Evolutionary conservation across 2,113 vertebrate genomes (phyloP).

Genomic region (Myotis lucifugus): DNA sequence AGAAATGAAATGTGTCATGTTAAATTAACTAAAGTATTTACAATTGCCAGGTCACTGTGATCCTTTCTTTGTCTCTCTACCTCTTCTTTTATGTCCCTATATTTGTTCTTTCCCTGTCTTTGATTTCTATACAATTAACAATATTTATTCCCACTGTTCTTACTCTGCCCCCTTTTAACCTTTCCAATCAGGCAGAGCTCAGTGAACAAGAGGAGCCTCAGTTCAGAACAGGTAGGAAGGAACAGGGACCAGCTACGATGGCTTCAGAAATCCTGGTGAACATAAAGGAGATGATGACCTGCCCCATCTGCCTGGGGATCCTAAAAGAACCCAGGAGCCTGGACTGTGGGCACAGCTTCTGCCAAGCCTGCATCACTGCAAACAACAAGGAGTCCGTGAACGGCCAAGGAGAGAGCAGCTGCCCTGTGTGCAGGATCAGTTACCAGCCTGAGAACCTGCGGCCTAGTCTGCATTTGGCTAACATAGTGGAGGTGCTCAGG

Average conservation of each 20-base stretch:
- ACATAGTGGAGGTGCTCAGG: constrained; percentile 84
- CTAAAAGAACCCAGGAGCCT: constrained; percentile 76
- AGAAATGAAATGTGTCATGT: background rate
- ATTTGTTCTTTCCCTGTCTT: too few species aligned
- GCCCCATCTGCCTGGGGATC: constrained; percentile 85
- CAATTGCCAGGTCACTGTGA: background rate
- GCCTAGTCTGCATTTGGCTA: constrained; percentile 84
- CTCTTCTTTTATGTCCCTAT: background rate
- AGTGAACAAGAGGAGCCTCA: background rate
- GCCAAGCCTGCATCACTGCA: constrained; percentile 1
- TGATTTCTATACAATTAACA: background rate
- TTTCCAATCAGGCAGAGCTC: background rate
- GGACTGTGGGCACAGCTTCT: constrained; percentile 74
- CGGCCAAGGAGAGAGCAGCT: background rate
- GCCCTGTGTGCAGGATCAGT: background rate
- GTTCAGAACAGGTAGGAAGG: background rate
- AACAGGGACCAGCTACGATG: background rate
- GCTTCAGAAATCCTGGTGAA: background rate
- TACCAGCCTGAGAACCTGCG: constrained; percentile 55
- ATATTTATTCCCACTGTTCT: background rate
- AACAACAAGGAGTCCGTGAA: accelerated
- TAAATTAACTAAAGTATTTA: background rate
- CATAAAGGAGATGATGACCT: constrained; percentile 72
- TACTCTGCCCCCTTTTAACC: background rate
- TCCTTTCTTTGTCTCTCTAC: background rate